Evolutionary conservation across 2,888 invertebrate species (phyloP).

Genomic region (Orchesellides sinensis): DNA sequence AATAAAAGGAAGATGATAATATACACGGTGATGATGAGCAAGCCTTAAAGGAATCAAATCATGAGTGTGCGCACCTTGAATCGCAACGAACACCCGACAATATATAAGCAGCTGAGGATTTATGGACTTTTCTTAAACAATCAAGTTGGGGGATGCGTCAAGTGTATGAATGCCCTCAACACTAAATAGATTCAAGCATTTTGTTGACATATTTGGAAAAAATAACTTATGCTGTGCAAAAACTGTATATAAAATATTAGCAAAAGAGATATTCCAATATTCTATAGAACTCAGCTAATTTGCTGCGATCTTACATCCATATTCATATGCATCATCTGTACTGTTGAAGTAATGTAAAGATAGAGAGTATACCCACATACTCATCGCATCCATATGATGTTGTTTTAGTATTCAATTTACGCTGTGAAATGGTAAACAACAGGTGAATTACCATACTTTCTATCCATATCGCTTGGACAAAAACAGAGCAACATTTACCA

Average conservation of each 20-base stretch:
- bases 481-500: conserved; percentile 43
- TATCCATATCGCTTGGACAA: conserved; percentile 35
- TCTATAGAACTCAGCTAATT: neutral
- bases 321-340: conserved; percentile 16
- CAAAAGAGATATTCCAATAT: too few relatives aligned
- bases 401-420: too few relatives aligned
- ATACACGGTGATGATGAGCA: conserved; percentile 16
- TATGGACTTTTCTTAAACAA: conserved; percentile 48
- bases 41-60: conserved; percentile 42
- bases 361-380: too few relatives aligned
- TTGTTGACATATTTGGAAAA: conserved; percentile 56
- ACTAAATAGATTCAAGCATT: conserved; percentile 23
- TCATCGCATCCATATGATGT: too few relatives aligned
- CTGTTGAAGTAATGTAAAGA: conserved; percentile 18
- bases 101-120: conserved; percentile 38
- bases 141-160: neutral
- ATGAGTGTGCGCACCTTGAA: conserved; percentile 37
- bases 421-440: conserved; percentile 4
- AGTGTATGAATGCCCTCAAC: conserved; percentile 30
- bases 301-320: neutral
- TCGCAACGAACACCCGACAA: conserved; percentile 11
- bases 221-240: conserved; percentile 29
- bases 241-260: too few relatives aligned
- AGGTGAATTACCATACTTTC: neutral
- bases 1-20: conserved; percentile 52